Percentiles rank a stretch among this genome's conserved stretches.
Conservation (phyloP, 2,888 invertebrate genomes). For the Bombyx huttoni region DNA sequence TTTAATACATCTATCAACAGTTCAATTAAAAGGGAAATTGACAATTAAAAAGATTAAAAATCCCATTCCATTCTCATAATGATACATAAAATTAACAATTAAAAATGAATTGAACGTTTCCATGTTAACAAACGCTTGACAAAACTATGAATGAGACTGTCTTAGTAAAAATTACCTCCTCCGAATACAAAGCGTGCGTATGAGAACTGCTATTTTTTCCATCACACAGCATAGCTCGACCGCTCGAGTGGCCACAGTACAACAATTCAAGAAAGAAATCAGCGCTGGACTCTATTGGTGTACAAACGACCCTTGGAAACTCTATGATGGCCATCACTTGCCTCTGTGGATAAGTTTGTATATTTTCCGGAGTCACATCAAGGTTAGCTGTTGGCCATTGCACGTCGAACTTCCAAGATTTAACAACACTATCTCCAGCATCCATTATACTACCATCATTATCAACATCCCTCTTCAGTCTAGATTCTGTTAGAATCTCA, state of each 20-base stretch:
- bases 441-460: conserved; percentile 46
- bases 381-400: conserved; percentile 85
- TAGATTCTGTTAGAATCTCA: conserved; percentile 1
- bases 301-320: conserved; percentile 81
- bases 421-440: conserved; percentile 51
- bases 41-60: no score
- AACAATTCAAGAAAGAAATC: conserved; percentile 85
- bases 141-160: no score
- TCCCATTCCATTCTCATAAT: no score
- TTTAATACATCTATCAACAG: no score
- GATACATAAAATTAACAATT: no score
- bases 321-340: conserved; percentile 82
- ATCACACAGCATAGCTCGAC: conserved; percentile 79
- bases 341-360: conserved; percentile 84
- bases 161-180: conserved; percentile 68
- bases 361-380: conserved; percentile 80
- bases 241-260: conserved; percentile 80
- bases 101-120: no score
- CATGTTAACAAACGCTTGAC: no score
- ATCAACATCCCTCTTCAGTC: conserved; percentile 35
- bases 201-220: conserved; percentile 65
- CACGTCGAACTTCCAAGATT: conserved; percentile 79
- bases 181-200: conserved; percentile 80
- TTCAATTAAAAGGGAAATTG: no score
- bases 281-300: conserved; percentile 72